Base-by-base conservation (phyloP, 2,888 invertebrate species). In the Mayetiola destructor region DNA sequence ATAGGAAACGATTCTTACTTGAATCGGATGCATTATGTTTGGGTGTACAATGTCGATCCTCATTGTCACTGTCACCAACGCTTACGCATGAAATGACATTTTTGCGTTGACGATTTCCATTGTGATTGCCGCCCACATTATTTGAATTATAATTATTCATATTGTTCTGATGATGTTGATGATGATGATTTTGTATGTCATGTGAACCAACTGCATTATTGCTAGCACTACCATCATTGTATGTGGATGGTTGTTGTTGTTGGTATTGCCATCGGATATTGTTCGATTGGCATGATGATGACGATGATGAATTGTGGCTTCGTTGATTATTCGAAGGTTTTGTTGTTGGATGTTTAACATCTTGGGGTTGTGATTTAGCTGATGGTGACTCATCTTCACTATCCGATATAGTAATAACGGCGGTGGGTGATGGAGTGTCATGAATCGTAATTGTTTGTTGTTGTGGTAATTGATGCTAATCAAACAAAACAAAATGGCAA, bases 371-470 rank as follows among this genome's bases (percentile, higher is more conserved):
- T 55, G 55, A 52, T 53, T n/a, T 42, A 57, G n/a, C n/a, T n/a
- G n/a, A n/a, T 27, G 64, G 64, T n/a, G 64, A 60, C 66, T 95
- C 94, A 68, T 94, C 94, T 68, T 94, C 94, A 64, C 92, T 93
- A 69, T 95, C 95, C 18, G 89, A 90, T 66, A 93, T 92, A 40
- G 94, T 95, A 67, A 96, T 95, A 64, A 95, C 92, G 58, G 93
- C 91, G 48, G 92, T 87, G 3, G 94, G 94, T 30, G 93, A 93
- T 1, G 95, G 95, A 27, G 95, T 92, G 73, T 94, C 94, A 63
- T 90, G 83, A 65, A 95, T 94, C 58, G 94, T 93, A 68, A 95
- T 94, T 16, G 93, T 93, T 67, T 89, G 92, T 64, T 86, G 84
- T 52, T 55, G 54, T 23, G 52, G 55, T 35, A 58, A 56, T 20